Evolutionary conservation across 2,113 vertebrate genomes (phyloP).

Genomic region (Tragulus kanchil): DNA sequence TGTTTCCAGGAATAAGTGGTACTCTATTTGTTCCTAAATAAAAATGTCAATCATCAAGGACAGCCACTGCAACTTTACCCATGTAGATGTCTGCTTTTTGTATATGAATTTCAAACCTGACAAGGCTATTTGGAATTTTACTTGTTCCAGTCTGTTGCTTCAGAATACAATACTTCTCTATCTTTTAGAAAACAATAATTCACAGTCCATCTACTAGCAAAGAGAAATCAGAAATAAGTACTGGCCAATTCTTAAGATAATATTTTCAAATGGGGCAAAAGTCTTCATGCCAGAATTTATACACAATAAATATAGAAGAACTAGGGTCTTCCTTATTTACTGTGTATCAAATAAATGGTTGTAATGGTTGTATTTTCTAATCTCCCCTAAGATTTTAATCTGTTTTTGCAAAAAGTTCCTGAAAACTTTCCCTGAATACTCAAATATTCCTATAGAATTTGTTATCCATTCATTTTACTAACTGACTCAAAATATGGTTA

Average conservation of each 20-base stretch:
- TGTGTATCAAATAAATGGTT: too few relatives aligned
- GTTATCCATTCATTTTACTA: background rate
- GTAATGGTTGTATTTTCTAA: background rate
- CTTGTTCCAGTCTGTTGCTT: background rate
- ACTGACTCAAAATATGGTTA: background rate
- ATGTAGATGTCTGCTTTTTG: background rate
- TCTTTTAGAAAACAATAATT: background rate
- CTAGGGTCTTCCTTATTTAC: background rate
- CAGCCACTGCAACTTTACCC: background rate
- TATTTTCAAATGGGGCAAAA: background rate
- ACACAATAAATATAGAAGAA: background rate
- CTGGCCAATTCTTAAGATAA: background rate
- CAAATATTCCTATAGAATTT: background rate
- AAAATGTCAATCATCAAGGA: constrained; percentile 61
- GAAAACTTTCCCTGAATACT: constrained; percentile 2
- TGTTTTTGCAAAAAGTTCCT: background rate
- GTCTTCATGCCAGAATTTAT: background rate
- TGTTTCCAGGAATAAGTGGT: constrained; percentile 16
- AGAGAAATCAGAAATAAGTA: constrained; percentile 6
- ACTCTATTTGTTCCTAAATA: constrained; percentile 55
- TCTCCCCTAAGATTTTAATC: background rate
- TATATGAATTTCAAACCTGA: background rate
- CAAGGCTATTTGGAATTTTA: background rate
- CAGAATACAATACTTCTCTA: background rate
- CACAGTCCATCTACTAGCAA: background rate